Evolutionary conservation across 2,888 invertebrate species (phyloP).

Genomic region (Colletes collaris): DNA sequence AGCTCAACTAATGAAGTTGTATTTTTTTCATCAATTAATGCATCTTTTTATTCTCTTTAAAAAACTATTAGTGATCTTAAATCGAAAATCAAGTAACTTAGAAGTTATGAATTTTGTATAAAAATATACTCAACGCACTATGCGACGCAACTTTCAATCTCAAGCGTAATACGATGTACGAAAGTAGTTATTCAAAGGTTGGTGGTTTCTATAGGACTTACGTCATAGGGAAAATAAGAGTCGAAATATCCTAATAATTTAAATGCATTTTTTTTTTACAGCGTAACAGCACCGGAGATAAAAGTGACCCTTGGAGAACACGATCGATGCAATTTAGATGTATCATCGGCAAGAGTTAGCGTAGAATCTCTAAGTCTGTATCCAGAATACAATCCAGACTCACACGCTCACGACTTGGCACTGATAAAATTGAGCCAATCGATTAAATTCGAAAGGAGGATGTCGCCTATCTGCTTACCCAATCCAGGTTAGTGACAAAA

Average conservation of each 20-base stretch:
- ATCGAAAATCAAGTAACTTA: no score
- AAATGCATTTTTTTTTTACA: constrained; percentile 37
- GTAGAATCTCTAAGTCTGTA: constrained; percentile 84
- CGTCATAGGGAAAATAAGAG: background rate
- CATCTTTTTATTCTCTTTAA: no score
- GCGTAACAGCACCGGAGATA: constrained; percentile 80
- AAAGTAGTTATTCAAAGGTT: no score
- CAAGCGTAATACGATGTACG: no score
- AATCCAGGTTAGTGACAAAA: constrained; percentile 79
- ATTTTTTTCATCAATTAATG: no score
- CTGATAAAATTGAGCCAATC: constrained; percentile 85
- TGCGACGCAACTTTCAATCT: no score
- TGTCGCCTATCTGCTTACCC: constrained; percentile 86
- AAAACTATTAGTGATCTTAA: no score
- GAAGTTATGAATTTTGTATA: no score
- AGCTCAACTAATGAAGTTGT: no score
- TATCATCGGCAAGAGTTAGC: constrained; percentile 84
- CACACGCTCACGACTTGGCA: constrained; percentile 86
- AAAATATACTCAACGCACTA: no score
- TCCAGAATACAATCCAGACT: constrained; percentile 84
- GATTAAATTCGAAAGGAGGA: constrained; percentile 83
- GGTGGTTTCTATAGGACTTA: no score
- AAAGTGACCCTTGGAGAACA: constrained; percentile 85
- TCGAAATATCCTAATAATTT: background rate
- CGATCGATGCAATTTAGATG: constrained; percentile 84